phyloP scores from a whole-genome alignment of 1,140 invertebrate species.

The Drosophila varians region DNA sequence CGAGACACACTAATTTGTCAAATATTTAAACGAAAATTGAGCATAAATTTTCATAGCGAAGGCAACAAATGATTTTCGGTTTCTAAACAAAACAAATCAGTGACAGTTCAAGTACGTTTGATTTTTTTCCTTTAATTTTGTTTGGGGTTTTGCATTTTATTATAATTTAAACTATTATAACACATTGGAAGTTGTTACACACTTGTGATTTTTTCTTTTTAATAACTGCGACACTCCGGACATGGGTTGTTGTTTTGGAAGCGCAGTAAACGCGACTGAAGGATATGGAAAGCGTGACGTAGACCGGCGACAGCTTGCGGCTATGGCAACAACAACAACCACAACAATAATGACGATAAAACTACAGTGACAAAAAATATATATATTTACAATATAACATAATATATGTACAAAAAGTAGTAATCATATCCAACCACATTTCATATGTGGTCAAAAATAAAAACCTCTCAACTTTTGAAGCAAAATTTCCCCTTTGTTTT shows the following conservation, averaged over 20 bases:
- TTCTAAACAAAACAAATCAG: slow-evolving; percentile 42
- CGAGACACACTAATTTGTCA: slow-evolving; percentile 69
- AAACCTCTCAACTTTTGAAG: too few species aligned
- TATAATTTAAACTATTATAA: slow-evolving; percentile 19
- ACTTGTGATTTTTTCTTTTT: slow-evolving; percentile 36
- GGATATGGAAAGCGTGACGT: slow-evolving; percentile 69
- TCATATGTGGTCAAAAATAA: too few species aligned
- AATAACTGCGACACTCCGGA: slow-evolving; percentile 3
- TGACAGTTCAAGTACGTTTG: slow-evolving; percentile 72
- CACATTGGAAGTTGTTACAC: slow-evolving; percentile 46
- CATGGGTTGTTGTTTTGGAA: slow-evolving; percentile 47
- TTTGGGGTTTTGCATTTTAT: slow-evolving; percentile 10
- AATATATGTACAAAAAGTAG: background rate
- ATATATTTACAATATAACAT: too few species aligned
- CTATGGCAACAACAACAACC: slow-evolving; percentile 60
- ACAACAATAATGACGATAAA: slow-evolving; percentile 32
- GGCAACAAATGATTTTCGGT: slow-evolving; percentile 55
- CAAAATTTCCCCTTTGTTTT: too few species aligned
- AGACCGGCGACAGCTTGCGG: slow-evolving; percentile 73
- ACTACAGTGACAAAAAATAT: slow-evolving; percentile 3
- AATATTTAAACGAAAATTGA: slow-evolving; percentile 50
- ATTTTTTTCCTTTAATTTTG: slow-evolving; percentile 20
- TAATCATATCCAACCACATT: background rate
- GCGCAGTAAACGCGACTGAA: slow-evolving; percentile 66
- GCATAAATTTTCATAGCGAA: slow-evolving; percentile 37